Evolutionary conservation across 2,797 vertebrate genomes (phyloP), one percentile per base, ranked within the genome.

Genomic region (Nasua narica): DNA sequence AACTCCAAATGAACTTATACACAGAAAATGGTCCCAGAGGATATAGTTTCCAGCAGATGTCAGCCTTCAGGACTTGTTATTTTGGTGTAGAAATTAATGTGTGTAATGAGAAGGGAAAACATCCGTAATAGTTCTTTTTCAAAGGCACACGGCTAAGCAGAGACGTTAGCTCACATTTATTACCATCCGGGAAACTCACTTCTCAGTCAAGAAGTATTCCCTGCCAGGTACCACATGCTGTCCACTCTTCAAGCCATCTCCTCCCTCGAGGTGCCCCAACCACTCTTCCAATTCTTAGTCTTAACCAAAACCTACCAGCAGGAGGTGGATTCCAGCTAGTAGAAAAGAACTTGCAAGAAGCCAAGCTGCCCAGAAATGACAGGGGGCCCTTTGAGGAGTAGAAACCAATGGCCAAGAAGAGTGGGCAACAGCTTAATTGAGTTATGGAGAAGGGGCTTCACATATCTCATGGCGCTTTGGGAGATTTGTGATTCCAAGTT

Each of bases 101-200:
- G 18, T 81, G 69, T 69, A 65, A 74, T 69, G 74, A 94, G 70
- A 87, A 90, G 27, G 67, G 50, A 58, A 93, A 92, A 94, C 52
- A 79, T 76, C 88, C 72, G 0, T 58, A 48, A 35, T 1, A 8
- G 6, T 62, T 83, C 32, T 67, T 62, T 69, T 48, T 65, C 58
- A 54, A 90, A 94, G 70, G 72, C 70, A 8, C 50, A 7, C 0
- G 4, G 84, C 87, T 96, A 81, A 69, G 56, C 21, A 32, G 65
- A 96, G 77, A 96, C 58, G 3, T 92, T 46, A 87, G 88, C 93
- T 96, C 94, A 54, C 85, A n/a, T 77, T 76, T 32, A 58, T 54
- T 52, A 3, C 82, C 74, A n/a, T 50, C 48, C 0, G 2, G 95
- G 67, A 85, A 96, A 90, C 27, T 37, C 67, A 29, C 40, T 76